Evolutionary conservation across 2,113 vertebrate species (phyloP).

Genomic region (Tachycineta bicolor): DNA sequence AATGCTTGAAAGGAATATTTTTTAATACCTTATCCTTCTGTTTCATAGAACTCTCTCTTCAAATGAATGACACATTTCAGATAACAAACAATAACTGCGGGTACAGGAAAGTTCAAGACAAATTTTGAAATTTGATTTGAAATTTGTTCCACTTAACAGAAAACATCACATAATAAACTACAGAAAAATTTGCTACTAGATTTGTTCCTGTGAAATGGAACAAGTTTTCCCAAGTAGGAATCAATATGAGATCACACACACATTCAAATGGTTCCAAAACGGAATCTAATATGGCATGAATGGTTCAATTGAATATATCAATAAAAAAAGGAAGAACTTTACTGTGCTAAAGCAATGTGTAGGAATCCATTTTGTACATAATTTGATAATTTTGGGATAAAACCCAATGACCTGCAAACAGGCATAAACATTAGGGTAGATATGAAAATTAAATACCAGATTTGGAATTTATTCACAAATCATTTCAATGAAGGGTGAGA

Average conservation of each 20-base stretch:
- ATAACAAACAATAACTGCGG: background rate
- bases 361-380: background rate
- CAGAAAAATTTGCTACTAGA: background rate
- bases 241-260: background rate
- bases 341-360: background rate
- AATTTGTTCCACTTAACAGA: background rate
- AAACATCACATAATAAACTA: background rate
- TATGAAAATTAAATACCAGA: background rate
- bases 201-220: background rate
- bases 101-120: background rate
- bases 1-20: background rate
- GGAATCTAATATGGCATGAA: background rate
- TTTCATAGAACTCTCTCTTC: background rate
- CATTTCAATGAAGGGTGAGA: background rate
- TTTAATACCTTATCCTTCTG: background rate
- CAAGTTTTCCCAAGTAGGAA: background rate
- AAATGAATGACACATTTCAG: background rate
- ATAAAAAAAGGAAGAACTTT: background rate
- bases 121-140: background rate
- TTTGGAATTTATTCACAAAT: background rate
- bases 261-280: background rate
- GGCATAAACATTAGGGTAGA: background rate
- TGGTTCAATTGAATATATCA: background rate
- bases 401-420: background rate
- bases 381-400: background rate